Base-by-base conservation (phyloP, 2,797 vertebrate genomes). In the Pseudomugil tenellus region DNA sequence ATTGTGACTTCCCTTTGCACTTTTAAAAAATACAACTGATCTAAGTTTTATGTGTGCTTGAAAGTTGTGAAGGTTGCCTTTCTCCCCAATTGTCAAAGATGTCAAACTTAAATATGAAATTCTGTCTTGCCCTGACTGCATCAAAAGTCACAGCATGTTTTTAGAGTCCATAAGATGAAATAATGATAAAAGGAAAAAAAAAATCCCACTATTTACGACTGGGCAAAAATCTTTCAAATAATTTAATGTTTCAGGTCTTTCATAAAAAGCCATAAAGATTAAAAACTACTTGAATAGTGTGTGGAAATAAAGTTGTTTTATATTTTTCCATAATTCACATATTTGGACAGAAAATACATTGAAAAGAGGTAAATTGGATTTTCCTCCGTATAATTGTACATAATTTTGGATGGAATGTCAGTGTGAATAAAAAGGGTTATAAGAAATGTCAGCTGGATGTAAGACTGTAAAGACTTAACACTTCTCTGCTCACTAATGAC, bases 31-130 rank as follows among this genome's bases (percentile, higher is more conserved):
- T 90, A 91, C 93, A 92, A 92, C 91, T 91, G 93, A 94, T 95
- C 90, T 87, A 92, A 95, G 92, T 94, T 94, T 94, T 84, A 94
- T 93, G 90, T 91, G 92, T 21, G 87, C 93, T 94, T 92, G 91
- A 92, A 94, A 94, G 86, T 94, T 94, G 87, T 92, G 93, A 94
- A 94, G 94, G 92, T 93, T 94, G 90, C 90, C 86, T 71, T 83
- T 80, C 84, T 81, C 81, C 85, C 89, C 90, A 80, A 91, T 92
- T 93, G 92, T 94, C 92, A 94, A 74, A 93, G 87, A 92, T 92
- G 93, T 94, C 91, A 94, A 84, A 91, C 88, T 86, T 91, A 92
- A 94, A 93, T 86, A 85, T 92, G 87, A 92, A 90, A 92, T 89
- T 89, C 89, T 43, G 48, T 86, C 83, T 89, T 79, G 86, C 84